phyloP scores from a whole-genome alignment of 35 echinoderm and acorn worm genomes.

The Amphiura filiformis region DNA sequence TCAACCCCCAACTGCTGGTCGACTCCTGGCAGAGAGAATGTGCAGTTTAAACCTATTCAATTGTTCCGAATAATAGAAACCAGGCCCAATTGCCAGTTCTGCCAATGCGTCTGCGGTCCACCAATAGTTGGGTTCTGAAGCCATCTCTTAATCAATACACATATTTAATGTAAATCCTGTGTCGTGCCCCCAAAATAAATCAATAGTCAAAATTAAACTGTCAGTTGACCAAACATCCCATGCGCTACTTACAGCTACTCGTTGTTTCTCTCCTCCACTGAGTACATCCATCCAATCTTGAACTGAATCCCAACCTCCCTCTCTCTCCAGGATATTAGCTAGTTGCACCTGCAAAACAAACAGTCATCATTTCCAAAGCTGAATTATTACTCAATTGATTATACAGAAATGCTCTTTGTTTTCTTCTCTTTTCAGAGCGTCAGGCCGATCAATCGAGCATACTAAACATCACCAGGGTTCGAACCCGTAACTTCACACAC shows the following conservation, averaged over 20 bases:
- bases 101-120: neutral
- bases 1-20: too few relatives aligned
- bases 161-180: neutral
- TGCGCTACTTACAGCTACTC: conserved; percentile 79
- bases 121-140: neutral
- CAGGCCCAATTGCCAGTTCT: neutral
- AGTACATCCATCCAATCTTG: conserved; percentile 99
- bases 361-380: neutral
- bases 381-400: neutral
- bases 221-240: neutral
- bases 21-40: too few relatives aligned
- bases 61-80: neutral
- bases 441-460: too few relatives aligned
- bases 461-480: too few relatives aligned
- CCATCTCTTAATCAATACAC: neutral
- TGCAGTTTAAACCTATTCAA: too few relatives aligned
- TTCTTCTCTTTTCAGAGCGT: too few relatives aligned
- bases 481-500: too few relatives aligned
- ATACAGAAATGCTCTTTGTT: too few relatives aligned
- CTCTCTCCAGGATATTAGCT: conserved; percentile 79
- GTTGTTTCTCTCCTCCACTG: conserved; percentile 95
- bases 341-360: conserved; percentile 69
- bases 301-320: conserved; percentile 84
- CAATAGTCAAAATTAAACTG: neutral
- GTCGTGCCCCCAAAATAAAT: neutral